phyloP scores from a whole-genome alignment of 2,888 invertebrate species.

The Chirona hameri region DNA sequence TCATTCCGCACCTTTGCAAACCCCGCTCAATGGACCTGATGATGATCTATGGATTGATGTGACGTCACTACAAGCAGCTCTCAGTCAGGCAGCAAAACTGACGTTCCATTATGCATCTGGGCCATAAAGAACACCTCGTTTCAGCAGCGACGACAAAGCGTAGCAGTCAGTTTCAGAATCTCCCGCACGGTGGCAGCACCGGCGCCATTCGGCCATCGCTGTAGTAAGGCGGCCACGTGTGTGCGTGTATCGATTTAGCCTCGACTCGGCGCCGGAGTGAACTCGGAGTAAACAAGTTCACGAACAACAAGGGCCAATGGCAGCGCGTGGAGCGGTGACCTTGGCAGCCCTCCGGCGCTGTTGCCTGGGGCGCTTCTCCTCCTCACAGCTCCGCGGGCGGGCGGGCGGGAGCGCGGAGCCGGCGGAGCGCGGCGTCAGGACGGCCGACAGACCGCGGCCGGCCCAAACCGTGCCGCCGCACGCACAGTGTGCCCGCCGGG shows the following conservation, averaged over 20 bases:
- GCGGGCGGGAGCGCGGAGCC: background rate
- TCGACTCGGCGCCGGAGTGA: background rate
- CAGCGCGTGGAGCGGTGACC: slow-evolving; percentile 1
- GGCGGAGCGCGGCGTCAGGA: background rate
- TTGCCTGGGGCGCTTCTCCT: background rate
- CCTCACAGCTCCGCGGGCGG: no score
- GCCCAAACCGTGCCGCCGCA: background rate
- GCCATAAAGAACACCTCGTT: background rate
- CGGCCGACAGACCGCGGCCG: background rate
- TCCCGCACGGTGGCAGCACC: background rate
- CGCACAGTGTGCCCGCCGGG: background rate
- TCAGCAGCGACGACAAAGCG: no score
- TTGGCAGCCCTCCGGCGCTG: background rate
- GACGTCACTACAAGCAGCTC: background rate
- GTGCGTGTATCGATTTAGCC: slow-evolving; percentile 13
- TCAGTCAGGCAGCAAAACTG: background rate
- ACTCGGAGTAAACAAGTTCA: slow-evolving; percentile 26
- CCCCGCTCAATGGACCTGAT: background rate
- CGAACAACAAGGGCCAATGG: slow-evolving; percentile 22
- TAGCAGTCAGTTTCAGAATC: background rate
- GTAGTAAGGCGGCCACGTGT: slow-evolving; percentile 11
- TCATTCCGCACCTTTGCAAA: background rate
- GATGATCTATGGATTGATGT: no score
- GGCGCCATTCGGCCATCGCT: background rate
- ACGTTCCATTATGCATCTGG: background rate